Base-by-base conservation (phyloP, 64 coral and sea anemone species). In the Trachythela sp. region DNA sequence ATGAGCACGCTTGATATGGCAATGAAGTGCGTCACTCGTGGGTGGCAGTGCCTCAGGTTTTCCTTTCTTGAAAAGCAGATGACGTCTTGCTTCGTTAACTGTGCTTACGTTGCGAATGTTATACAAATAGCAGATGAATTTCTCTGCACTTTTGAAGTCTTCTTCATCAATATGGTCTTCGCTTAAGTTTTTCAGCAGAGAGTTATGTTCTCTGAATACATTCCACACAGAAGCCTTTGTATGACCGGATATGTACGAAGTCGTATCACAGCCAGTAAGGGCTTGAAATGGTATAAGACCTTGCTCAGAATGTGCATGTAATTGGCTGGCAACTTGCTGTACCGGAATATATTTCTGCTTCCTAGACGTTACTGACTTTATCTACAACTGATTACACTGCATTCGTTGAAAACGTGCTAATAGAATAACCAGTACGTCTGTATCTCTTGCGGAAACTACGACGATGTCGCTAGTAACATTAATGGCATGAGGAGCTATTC, bases 401-500 rank as follows among this genome's bases (percentile, higher is more conserved):
- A n/a, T n/a, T n/a, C n/a, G n/a, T 7, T 36, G 52, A 39, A 84
- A 54, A 35, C 38, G 75, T n/a, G 30, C 13, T 37, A 58, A n/a
- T 17, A 75, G 54, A 26, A 84, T 40, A 13, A 89, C 6, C 17
- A 89, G 75, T 4, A 89, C 48, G 9, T 90, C 36, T 34, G 88
- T 90, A 39, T 90, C 88, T 5, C 75, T 40, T 24, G 88, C 40
- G 24, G 80, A 37, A 9, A 84, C 34, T 10, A 90, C 26, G 0
- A 70, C 52, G 20, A 33, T 15, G 29, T 88, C 33, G 41, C 4
- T 22, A 9, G 35, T 10, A 48, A 41, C 67, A 88, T 71, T 31
- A 8, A 41, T 24, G 58, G 88, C 88, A 90, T 90, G 77, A 9
- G 84, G 41, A n/a, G 70, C 67, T 39, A 91, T 40, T 40, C 90